These are phyloP conservation scores for Melitaea athalia DNA, from an alignment of 2,888 invertebrate species.

Conservation along the genomic window DNA sequence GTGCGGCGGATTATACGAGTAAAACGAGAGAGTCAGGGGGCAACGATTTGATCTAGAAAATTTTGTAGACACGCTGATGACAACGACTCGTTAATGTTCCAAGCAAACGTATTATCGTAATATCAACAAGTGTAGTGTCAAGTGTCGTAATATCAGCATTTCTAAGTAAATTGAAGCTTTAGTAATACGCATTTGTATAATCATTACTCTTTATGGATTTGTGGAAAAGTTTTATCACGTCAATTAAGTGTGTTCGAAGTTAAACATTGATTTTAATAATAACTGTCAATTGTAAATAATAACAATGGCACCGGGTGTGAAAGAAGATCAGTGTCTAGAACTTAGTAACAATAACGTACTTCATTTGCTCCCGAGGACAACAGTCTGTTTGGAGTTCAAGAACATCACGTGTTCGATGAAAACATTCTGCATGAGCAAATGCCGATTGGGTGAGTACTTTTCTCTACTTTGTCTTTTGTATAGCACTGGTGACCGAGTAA, in stretches of 20 bases:
- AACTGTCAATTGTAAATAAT: background rate
- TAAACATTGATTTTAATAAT: background rate
- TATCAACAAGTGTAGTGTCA: background rate
- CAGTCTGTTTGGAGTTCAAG: slow-evolving; percentile 86
- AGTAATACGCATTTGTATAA: background rate
- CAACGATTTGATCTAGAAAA: slow-evolving; percentile 9
- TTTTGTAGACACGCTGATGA: background rate
- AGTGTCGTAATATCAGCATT: background rate
- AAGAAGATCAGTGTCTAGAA: slow-evolving; percentile 55
- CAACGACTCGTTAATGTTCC: background rate
- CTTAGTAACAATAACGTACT: slow-evolving; percentile 70
- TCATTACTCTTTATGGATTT: background rate
- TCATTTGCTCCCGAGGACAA: slow-evolving; percentile 78
- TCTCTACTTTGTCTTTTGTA: too few species aligned
- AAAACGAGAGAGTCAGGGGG: background rate
- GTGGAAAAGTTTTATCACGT: background rate
- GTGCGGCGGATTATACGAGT: slow-evolving; percentile 5
- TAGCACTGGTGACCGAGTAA: too few species aligned
- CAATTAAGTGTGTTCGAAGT: background rate
- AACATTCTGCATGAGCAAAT: slow-evolving; percentile 79
- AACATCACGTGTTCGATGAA: slow-evolving; percentile 85
- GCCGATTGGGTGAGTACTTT: slow-evolving; percentile 82
- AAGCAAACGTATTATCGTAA: background rate
- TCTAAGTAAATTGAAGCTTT: background rate
- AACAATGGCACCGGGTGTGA: slow-evolving; percentile 57